These are phyloP conservation scores for Helarctos malayanus DNA, from an alignment of 2,797 vertebrate species.

Conservation along the genomic window DNA sequence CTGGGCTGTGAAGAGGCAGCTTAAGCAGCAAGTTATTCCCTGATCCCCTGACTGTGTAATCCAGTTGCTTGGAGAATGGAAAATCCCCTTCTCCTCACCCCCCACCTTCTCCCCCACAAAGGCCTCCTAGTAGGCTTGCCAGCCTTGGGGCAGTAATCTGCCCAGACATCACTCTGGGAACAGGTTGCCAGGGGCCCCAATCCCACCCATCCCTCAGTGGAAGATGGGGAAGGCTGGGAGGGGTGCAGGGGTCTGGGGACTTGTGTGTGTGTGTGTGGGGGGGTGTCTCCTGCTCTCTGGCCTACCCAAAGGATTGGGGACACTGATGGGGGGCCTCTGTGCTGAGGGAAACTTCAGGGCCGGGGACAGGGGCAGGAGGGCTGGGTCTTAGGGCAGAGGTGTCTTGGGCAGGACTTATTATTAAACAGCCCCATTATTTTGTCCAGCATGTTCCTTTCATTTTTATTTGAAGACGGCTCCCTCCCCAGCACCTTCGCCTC, in stretches of 20 bases:
- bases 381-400: neutral
- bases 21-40: slow-evolving; percentile 51
- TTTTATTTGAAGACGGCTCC: slow-evolving; percentile 75
- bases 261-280: neutral
- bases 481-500: slow-evolving; percentile 72
- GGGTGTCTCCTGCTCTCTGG: neutral
- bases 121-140: slow-evolving; percentile 75
- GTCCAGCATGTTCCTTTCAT: slow-evolving; percentile 58
- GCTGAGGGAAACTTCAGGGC: neutral
- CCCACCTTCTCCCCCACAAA: slow-evolving; percentile 17
- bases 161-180: slow-evolving; percentile 64
- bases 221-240: neutral
- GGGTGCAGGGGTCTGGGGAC: neutral
- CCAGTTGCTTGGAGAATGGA: slow-evolving; percentile 79
- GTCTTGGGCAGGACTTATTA: neutral
- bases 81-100: slow-evolving; percentile 72
- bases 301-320: slow-evolving; percentile 6
- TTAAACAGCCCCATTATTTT: neutral
- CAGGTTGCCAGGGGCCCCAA: slow-evolving; percentile 25
- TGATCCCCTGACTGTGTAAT: slow-evolving; percentile 78
- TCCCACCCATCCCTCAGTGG: slow-evolving; percentile 46
- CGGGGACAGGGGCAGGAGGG: neutral
- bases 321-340: neutral
- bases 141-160: slow-evolving; percentile 72
- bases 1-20: slow-evolving; percentile 33